Evolutionary conservation across 2,888 invertebrate species (phyloP).

Genomic region (Campopleginae sp.): DNA sequence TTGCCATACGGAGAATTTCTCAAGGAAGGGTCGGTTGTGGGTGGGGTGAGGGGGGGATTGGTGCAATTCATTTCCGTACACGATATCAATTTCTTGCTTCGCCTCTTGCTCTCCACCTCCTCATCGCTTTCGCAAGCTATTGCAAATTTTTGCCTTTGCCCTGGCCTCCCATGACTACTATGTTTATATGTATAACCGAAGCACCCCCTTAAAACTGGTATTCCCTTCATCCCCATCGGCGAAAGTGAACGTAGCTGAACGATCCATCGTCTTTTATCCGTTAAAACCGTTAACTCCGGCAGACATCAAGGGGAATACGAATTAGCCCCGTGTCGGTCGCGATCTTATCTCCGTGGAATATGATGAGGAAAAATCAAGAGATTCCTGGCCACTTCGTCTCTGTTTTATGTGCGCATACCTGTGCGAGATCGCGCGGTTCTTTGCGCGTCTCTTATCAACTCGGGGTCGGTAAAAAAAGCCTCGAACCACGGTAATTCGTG

Average conservation of each 20-base stretch:
- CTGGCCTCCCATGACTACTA: conserved; percentile 65
- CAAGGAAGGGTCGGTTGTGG: conserved; percentile 73
- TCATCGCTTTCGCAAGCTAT: conserved; percentile 68
- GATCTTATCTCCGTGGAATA: conserved; percentile 73
- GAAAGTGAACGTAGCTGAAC: conserved; percentile 70
- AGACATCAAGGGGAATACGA: conserved; percentile 83
- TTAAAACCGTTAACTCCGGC: conserved; percentile 83
- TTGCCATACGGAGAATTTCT: conserved; percentile 83
- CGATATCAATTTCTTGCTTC: conserved; percentile 84
- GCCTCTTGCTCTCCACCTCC: conserved; percentile 75
- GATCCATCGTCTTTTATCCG: conserved; percentile 83
- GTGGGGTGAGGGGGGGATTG: conserved; percentile 65
- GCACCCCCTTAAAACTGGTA: conserved; percentile 58
- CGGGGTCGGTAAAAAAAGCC: background rate
- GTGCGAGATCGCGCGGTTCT: conserved; percentile 1
- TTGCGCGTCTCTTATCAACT: background rate
- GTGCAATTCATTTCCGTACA: conserved; percentile 84
- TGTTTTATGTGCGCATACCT: background rate
- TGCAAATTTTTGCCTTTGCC: conserved; percentile 64
- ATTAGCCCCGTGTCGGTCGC: conserved; percentile 76
- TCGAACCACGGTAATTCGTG: background rate
- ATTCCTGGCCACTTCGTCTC: background rate
- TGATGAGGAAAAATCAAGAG: conserved; percentile 38
- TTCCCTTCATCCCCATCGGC: conserved; percentile 62
- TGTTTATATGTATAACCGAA: conserved; percentile 60